Evolutionary conservation across 2,113 vertebrate genomes (phyloP), one percentile per base, ranked within the genome.

Genomic region (Pelusios castaneus): DNA sequence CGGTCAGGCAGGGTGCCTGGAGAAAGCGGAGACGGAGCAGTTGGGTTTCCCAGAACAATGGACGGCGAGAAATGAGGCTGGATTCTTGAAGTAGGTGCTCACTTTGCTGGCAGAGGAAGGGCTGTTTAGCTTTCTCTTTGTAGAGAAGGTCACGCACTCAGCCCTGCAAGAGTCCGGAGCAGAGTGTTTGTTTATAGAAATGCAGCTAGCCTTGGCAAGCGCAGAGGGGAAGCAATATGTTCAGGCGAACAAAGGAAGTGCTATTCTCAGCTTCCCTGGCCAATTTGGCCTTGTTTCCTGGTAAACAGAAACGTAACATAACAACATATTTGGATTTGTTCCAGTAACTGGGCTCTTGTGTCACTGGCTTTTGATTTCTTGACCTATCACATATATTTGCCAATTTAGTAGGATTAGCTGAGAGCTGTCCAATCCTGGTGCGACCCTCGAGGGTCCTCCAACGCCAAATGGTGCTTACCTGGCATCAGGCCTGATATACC

Each of bases 141-240:
- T 9, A 0, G 0, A 63, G 75, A 79, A 34, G 49, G 85, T 41
- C 0, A 0, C 13, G 87, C 49, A 9, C 80, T 45, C 80, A 75
- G 19, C 4, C 0, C n/a, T 0, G 79, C 29, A 10, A 4, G 55
- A 67, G 77, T 56, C 16, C 3, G 78, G 29, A 14, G 55, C 63
- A 34, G 51, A 24, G 25, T 82, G 80, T 38, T 45, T 58, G 4
- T 8, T 27, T 27, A 41, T 41, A 27, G 25, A 2, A 45, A 11
- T 51, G 38, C 49, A 54, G 21, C 11, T 16, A 17, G 89, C 60
- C 17, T 4, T 10, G 13, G 77, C 17, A 11, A 45, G 51, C 13
- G 29, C 16, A 41, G 52, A 54, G 11, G 10, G 27, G 14, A 29
- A 3, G 49, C 86, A 10, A 45, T 78, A 3, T 8, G 2, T 0